Evolutionary conservation across 2,888 invertebrate species (phyloP), one percentile per base, ranked within the genome.

Genomic region (Tenthredo notha): DNA sequence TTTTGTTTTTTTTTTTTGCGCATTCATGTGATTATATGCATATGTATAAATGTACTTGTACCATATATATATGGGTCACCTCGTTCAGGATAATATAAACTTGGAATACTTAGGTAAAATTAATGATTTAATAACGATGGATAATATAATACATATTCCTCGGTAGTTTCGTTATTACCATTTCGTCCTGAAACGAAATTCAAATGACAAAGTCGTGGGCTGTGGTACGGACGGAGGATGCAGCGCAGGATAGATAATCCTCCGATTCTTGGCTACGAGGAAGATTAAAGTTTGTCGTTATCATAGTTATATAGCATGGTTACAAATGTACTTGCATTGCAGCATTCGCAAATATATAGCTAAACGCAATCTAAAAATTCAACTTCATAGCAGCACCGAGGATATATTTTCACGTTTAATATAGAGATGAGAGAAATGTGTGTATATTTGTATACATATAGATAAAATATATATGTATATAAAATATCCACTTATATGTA

Each of bases 281-380:
- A 74, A 74, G 43, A 74, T 74, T 74, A 74, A 74, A 74, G 72
- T 74, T 74, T 43, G 25, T 74, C 72, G 40, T 74, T 74, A 74
- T 74, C 25, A 43, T 74, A n/a, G 21, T 21, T 25, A 43, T 43
- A 40, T 43, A 43, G 33, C 37, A n/a, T 37, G 70, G 70, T 70
- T 74, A 74, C 72, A 74, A 40, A 74, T 43, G 18, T 70, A 70
- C 70, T 37, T 18, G 67, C 29, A 2, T n/a, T 61, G 10, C 61
- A 33, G n/a, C 72, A n/a, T 74, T 70, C 70, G 70, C 70, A 70
- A 70, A 70, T 47, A 47, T 54, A 54, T 37, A 70, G 70, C 70
- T 70, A 70, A 29, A 70, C n/a, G 70, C 37, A 70, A 37, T 70
- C 33, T 33, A 70, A 70, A 70, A 70, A 70, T 70, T 70, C 70